Conservation (phyloP, 2,888 invertebrate genomes). For the Sycophila texana region DNA sequence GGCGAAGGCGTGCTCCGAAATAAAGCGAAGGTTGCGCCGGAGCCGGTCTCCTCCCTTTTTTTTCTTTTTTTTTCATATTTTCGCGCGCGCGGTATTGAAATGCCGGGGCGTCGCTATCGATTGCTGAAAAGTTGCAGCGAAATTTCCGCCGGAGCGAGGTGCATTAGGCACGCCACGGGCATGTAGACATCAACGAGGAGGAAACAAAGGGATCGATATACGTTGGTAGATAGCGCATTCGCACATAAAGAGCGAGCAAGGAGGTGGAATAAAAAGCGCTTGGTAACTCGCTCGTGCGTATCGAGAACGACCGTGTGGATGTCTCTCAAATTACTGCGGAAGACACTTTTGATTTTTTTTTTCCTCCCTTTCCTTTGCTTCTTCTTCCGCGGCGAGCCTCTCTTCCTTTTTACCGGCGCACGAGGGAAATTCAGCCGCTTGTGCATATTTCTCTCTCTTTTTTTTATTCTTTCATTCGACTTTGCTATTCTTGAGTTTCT, state of each 20-base stretch:
- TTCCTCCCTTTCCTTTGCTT: not conserved
- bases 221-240: not conserved
- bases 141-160: constrained; percentile 9
- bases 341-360: constrained; percentile 3
- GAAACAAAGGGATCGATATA: constrained; percentile 51
- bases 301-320: constrained; percentile 19
- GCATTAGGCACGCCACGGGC: constrained; percentile 8
- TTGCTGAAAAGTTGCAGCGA: constrained; percentile 14
- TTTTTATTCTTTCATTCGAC: too few relatives aligned
- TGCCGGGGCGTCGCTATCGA: constrained; percentile 14
- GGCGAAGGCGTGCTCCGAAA: not conserved
- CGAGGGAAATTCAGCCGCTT: too few relatives aligned
- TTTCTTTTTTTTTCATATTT: not conserved
- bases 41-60: not conserved
- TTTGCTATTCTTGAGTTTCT: too few relatives aligned
- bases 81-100: not conserved
- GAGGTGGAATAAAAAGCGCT: constrained; percentile 31
- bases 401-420: not conserved
- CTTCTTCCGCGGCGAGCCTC: not conserved
- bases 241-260: not conserved
- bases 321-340: constrained; percentile 31
- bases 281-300: constrained; percentile 36
- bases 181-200: not conserved
- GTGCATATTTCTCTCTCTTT: too few relatives aligned
- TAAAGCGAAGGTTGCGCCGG: not conserved